phyloP scores from a whole-genome alignment of 2,888 invertebrate species.

The Drosophila villosipedis region DNA sequence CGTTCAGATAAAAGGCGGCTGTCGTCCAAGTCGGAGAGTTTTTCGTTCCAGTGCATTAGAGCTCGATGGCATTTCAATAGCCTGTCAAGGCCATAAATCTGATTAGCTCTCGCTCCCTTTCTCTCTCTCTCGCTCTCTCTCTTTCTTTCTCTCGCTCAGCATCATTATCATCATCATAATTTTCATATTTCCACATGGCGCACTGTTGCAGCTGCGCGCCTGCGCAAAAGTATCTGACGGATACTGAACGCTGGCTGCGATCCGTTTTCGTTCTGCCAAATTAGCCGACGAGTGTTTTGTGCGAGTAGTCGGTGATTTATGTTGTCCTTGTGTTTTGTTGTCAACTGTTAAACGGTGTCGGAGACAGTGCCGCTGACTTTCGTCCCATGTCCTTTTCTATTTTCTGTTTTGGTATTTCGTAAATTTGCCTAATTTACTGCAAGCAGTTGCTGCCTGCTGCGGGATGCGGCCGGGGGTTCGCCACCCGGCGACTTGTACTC shows the following conservation, averaged over 20 bases:
- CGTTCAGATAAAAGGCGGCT: conserved; percentile 45
- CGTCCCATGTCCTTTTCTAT: conserved; percentile 28
- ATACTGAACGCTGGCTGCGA: conserved; percentile 41
- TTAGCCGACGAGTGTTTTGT: conserved; percentile 55
- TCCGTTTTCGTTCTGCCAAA: conserved; percentile 75
- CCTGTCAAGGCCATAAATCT: conserved; percentile 74
- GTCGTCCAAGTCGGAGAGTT: conserved; percentile 19
- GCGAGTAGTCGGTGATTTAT: conserved; percentile 57
- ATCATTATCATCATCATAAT: conserved; percentile 64
- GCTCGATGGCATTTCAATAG: conserved; percentile 63
- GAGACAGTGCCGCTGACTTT: conserved; percentile 12
- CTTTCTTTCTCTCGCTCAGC: conserved; percentile 2
- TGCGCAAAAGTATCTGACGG: conserved; percentile 71
- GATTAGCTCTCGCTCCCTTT: conserved; percentile 33
- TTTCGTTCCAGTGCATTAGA: conserved; percentile 74
- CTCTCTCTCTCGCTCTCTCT: conserved; percentile 17
- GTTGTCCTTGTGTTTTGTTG: conserved; percentile 47
- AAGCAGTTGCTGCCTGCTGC: conserved; percentile 25
- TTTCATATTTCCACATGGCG: conserved; percentile 79
- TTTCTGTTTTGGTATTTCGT: conserved; percentile 48
- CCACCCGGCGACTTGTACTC: conserved; percentile 16
- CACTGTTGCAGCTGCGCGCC: conserved; percentile 65
- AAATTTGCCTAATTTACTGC: conserved; percentile 69
- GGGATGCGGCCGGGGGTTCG: conserved; percentile 9
- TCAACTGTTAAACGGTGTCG: conserved; percentile 11